Evolutionary conservation across 2,113 vertebrate species (phyloP), one percentile per base, ranked within the genome.

Genomic region (Pycnonotus jocosus): DNA sequence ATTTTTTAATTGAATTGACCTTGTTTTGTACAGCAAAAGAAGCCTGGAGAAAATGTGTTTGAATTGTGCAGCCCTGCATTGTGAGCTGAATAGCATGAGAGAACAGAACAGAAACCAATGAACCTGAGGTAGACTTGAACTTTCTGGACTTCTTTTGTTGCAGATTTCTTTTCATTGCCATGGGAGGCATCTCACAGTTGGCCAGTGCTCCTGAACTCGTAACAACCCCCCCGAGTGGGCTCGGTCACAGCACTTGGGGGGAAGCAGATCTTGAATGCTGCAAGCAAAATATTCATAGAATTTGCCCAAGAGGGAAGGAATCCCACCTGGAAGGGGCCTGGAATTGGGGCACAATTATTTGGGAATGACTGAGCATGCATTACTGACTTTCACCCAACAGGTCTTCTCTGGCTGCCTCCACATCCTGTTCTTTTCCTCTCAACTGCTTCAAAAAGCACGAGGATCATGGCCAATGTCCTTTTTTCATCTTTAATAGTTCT

Each of bases 41-140:
- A 66, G 15, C n/a, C 14, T 4, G 33, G 48, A 78, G 65, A 38
- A 78, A 70, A 69, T 0, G 10, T 25, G 30, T 81, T 90, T 69
- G 74, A 89, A 57, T 88, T 90, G 64, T 90, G 64, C 69, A 83
- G 50, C 7, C 62, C 54, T 86, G 83, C 69, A 88, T 30, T 90
- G 68, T 86, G 73, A 85, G 80, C 83, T 87, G 88, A 96, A 96
- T 8, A 69, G 48, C 66, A 64, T 4, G 65, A 88, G 66, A 90
- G 66, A 64, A 79, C 6, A 48, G 56, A 8, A 2, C 58, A 69
- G 90, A 77, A 94, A 92, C 48, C 92, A 93, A 76, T 77, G 81
- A 96, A 90, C 76, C 86, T 90, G 93, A 90, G 94, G 82, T 71
- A 31, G 94, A 40, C 93, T 93, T 95, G 85, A 95, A 94, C 90